Conservation (phyloP, 2,797 vertebrate species). For the Clarias fuscus region DNA sequence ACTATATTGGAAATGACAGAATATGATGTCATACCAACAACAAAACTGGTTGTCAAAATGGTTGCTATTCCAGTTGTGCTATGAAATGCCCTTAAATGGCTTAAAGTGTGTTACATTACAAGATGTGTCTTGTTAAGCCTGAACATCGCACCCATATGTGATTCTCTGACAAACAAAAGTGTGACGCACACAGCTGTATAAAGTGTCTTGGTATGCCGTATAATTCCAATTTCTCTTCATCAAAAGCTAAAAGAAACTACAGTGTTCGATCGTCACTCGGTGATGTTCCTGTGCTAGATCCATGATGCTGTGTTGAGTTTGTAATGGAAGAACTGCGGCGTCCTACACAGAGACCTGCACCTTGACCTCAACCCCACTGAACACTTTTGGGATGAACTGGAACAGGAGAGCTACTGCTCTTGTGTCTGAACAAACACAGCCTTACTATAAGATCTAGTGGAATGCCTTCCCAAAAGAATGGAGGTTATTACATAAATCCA, state of each 20-base stretch:
- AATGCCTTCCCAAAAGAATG: neutral
- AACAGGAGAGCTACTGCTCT: neutral
- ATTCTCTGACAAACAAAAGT: neutral
- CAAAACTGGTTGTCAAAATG: neutral
- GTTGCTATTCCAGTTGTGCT: neutral
- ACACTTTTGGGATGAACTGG: neutral
- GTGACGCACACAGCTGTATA: neutral
- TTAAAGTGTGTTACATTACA: neutral
- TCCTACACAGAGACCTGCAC: neutral
- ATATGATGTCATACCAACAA: neutral
- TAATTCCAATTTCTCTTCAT: neutral
- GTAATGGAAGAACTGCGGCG: neutral
- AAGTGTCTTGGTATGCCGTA: neutral
- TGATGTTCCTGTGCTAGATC: no score
- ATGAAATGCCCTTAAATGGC: neutral
- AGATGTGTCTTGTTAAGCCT: no score
- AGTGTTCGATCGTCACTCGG: neutral
- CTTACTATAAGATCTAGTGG: neutral
- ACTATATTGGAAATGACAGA: neutral
- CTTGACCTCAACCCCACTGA: neutral
- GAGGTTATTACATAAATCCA: neutral
- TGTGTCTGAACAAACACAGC: neutral
- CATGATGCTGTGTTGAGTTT: neutral
- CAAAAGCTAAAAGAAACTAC: neutral
- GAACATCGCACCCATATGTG: neutral